phyloP scores from a whole-genome alignment of 2,113 vertebrate species.

The Phaethon lepturus region DNA sequence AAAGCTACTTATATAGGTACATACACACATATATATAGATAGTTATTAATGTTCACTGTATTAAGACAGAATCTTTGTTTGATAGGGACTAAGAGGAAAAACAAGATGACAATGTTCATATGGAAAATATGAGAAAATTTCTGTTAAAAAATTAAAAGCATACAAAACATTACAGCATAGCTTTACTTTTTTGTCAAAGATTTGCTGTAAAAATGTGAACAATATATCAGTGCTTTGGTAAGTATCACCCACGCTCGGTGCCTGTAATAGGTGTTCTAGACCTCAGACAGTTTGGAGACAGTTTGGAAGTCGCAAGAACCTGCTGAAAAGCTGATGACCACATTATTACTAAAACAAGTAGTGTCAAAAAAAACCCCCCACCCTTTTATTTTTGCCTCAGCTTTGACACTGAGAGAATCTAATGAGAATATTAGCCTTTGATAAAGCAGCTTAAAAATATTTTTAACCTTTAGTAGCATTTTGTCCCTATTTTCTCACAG shows the following conservation, averaged over 20 bases:
- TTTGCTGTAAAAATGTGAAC: background rate
- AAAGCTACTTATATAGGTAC: background rate
- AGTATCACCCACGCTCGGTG: background rate
- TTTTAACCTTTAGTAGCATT: background rate
- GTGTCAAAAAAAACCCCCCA: background rate
- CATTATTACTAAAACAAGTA: background rate
- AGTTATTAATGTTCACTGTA: background rate
- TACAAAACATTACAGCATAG: background rate
- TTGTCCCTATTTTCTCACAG: background rate
- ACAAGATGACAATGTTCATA: background rate
- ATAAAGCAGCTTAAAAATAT: background rate
- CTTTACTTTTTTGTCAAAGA: background rate
- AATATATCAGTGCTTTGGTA: background rate
- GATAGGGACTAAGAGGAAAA: background rate
- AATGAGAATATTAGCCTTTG: background rate
- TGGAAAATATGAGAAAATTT: background rate
- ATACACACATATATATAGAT: background rate
- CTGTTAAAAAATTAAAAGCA: background rate
- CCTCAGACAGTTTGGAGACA: background rate
- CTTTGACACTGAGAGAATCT: background rate
- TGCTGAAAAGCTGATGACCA: background rate
- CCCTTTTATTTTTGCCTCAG: background rate
- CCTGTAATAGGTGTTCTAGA: background rate
- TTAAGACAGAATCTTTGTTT: background rate
- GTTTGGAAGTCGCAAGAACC: background rate